Conservation (phyloP, 64 coral and sea anemone species). For the Acropora yongei region DNA sequence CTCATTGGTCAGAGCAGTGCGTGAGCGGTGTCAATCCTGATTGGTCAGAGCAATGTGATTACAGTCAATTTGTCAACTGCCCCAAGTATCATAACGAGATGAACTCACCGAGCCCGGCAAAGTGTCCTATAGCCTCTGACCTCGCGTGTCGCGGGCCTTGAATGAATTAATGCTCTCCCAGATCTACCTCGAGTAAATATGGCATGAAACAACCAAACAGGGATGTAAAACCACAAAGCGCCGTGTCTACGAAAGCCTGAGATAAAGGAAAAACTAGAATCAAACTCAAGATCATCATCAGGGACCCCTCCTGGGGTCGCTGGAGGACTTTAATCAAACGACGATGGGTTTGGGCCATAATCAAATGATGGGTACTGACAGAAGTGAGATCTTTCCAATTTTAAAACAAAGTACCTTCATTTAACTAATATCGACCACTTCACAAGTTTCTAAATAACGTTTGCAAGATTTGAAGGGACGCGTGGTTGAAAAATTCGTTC, state of each 20-base stretch:
- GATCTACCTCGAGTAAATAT: slow-evolving; percentile 70
- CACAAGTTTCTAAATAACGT: no score
- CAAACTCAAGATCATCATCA: no score
- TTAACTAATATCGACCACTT: no score
- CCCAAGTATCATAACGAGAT: neutral
- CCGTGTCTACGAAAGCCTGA: slow-evolving; percentile 65
- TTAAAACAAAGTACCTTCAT: no score
- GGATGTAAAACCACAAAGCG: slow-evolving; percentile 77
- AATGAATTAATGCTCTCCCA: slow-evolving; percentile 87
- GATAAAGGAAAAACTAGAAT: no score
- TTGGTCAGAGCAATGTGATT: neutral
- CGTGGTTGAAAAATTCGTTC: no score
- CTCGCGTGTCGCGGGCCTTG: slow-evolving; percentile 65
- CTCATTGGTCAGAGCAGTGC: neutral
- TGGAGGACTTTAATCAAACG: no score
- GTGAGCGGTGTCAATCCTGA: neutral
- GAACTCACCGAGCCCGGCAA: slow-evolving; percentile 60
- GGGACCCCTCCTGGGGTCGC: no score
- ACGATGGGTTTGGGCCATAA: no score
- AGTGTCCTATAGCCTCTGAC: slow-evolving; percentile 65
- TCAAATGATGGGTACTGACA: no score
- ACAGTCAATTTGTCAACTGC: neutral
- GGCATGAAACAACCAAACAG: slow-evolving; percentile 83
- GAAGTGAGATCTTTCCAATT: no score
- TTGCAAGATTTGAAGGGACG: no score